phyloP scores from a whole-genome alignment of 2,888 invertebrate genomes.

The Hirtodrosophila trivittata region DNA sequence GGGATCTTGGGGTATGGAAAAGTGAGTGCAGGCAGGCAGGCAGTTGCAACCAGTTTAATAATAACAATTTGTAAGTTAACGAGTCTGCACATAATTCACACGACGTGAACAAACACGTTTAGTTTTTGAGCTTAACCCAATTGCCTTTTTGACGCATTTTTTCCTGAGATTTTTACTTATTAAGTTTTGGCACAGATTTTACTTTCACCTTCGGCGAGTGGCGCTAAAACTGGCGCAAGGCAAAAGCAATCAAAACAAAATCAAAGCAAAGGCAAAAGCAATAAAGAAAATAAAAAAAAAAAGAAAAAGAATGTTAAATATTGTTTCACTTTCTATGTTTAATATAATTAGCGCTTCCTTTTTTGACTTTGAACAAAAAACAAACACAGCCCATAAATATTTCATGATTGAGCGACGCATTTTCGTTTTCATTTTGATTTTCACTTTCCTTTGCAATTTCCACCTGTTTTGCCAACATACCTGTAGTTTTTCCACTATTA shows the following conservation, averaged over 20 bases:
- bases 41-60: conserved; percentile 59
- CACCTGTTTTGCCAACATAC: conserved; percentile 5
- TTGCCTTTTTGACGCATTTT: conserved; percentile 34
- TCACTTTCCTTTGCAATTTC: conserved; percentile 48
- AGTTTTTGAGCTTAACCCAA: conserved; percentile 74
- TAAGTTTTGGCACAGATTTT: conserved; percentile 58
- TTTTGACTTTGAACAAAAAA: conserved; percentile 35
- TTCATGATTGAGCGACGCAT: conserved; percentile 38
- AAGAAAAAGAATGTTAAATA: conserved; percentile 25
- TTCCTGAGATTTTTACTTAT: conserved; percentile 27
- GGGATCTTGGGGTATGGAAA: background rate
- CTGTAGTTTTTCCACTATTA: conserved; percentile 37
- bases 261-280: conserved; percentile 4
- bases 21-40: conserved; percentile 14
- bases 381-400: conserved; percentile 41
- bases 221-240: conserved; percentile 30
- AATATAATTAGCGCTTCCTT: conserved; percentile 74
- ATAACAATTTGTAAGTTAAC: conserved; percentile 34
- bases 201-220: conserved; percentile 54
- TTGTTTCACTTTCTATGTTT: conserved; percentile 66
- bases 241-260: conserved; percentile 6
- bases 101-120: conserved; percentile 58
- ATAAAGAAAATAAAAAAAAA: conserved; percentile 49
- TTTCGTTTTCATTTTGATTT: conserved; percentile 35
- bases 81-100: conserved; percentile 59